Percentiles rank a stretch among this genome's conserved stretches.
phyloP scores from a whole-genome alignment of 2,113 vertebrate genomes.

The Ahaetulla prasina region DNA sequence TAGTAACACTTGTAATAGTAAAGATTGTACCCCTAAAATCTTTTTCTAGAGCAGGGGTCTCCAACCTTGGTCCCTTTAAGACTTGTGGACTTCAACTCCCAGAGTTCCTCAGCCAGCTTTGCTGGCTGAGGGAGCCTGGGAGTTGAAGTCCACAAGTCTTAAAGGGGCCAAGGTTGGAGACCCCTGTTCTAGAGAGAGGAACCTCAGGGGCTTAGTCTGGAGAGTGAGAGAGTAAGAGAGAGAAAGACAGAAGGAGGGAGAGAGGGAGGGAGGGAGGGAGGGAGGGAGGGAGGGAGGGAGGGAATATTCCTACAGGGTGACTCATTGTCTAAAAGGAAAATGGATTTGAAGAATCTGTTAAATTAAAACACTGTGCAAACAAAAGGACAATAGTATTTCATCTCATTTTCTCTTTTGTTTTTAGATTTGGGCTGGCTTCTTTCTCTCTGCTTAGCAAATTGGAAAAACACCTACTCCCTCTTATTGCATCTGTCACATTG shows the following conservation, averaged over 20 bases:
- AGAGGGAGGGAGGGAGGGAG: too few species aligned
- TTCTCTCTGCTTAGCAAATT: constrained; percentile 35
- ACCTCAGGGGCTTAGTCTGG: constrained; percentile 61
- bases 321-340: constrained; percentile 65
- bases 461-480: background rate
- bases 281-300: background rate
- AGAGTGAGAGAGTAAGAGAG: constrained; percentile 3
- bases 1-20: constrained; percentile 52
- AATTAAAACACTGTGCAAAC: constrained; percentile 22
- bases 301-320: constrained; percentile 57
- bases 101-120: too few species aligned
- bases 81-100: too few species aligned
- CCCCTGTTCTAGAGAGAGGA: too few species aligned
- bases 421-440: constrained; percentile 38
- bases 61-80: too few species aligned
- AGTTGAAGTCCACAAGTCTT: too few species aligned
- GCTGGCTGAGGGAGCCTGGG: too few species aligned
- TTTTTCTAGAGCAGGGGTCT: too few species aligned
- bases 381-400: constrained; percentile 49
- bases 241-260: constrained; percentile 9
- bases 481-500: background rate
- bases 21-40: constrained; percentile 55
- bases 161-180: too few species aligned
- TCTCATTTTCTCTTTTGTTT: constrained; percentile 42
- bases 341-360: constrained; percentile 65